Base-by-base conservation (phyloP, 2,113 vertebrate species). In the Carlito syrichta region DNA sequence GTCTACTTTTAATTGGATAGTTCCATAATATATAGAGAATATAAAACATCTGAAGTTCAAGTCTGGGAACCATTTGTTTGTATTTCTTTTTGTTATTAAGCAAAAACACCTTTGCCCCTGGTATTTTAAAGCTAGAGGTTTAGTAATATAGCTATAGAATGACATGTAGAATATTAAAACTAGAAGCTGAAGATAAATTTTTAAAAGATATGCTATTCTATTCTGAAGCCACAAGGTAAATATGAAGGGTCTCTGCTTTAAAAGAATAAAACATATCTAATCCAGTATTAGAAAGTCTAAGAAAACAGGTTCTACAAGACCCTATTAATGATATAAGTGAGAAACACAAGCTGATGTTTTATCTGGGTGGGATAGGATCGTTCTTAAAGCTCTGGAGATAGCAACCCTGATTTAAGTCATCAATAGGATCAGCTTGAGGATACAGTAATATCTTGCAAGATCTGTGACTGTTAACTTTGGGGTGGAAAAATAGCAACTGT, bases 401-500 rank as follows among this genome's bases (percentile, higher is more conserved):
- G 35, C 11, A 45, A 69, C 52, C 68, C 17, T 77, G 25, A 90
- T 13, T 77, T 54, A 63, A 43, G 20, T 76, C 17, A 84, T 56
- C 77, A 62, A 43, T 5, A 68, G 27, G 23, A 14, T 69, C 45
- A 78, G 68, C 54, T 1, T 58, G 50, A 79, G 14, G 71, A 66
- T 25, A 89, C 4, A 71, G 52, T 52, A 71, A n/a, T 40, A 25
- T 77, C 48, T 30, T 82, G 8, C 8, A 77, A 86, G 85, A 84
- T 63, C 3, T 91, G 27, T 48, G 27, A 76, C 20, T 71, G 20
- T 74, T 87, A 91, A 62, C 58, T 88, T 9, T 63, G 32, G 48
- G 56, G 38, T 48, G 14, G 52, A 94, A 96, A 90, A 96, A 91
- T 3, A 86, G 25, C 74, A 92, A 93, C 16, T 87, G 12, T 79